These are phyloP conservation scores for Paelopatides confundens DNA, from an alignment of 53 echinoderm and acorn worm species.

Conservation along the genomic window DNA sequence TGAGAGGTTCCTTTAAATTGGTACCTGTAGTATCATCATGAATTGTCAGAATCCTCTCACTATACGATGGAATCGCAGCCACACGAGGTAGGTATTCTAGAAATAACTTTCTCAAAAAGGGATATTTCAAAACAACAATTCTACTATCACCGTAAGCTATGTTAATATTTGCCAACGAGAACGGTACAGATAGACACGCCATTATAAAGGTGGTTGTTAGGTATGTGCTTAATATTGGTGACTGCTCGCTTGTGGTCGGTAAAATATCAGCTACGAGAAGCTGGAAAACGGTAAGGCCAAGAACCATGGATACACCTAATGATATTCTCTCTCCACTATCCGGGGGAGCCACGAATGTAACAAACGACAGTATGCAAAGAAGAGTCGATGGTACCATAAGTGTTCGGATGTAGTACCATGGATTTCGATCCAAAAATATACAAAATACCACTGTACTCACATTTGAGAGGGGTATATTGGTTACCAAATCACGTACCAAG, in stretches of 20 bases:
- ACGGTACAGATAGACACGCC: neutral
- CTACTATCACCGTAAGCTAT: slow-evolving; percentile 10
- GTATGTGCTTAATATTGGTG: neutral
- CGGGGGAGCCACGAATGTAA: neutral
- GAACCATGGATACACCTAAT: slow-evolving; percentile 25
- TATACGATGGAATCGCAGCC: neutral
- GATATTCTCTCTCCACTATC: slow-evolving; percentile 41
- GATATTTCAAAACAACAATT: neutral
- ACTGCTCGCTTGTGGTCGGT: neutral
- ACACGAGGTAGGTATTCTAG: slow-evolving; percentile 19
- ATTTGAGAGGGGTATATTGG: neutral
- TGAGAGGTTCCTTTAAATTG: too few relatives aligned
- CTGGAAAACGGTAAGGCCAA: slow-evolving; percentile 29
- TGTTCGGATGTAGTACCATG: neutral
- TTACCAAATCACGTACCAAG: neutral
- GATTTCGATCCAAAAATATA: neutral
- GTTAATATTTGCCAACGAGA: slow-evolving; percentile 34
- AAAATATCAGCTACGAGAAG: slow-evolving; percentile 6
- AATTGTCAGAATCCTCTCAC: neutral
- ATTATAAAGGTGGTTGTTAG: neutral
- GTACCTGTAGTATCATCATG: neutral
- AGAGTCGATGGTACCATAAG: neutral
- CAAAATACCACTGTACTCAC: neutral
- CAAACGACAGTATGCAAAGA: slow-evolving; percentile 11
- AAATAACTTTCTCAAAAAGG: neutral